Conservation (phyloP, 2,797 vertebrate species). For the Ceryle rudis region DNA sequence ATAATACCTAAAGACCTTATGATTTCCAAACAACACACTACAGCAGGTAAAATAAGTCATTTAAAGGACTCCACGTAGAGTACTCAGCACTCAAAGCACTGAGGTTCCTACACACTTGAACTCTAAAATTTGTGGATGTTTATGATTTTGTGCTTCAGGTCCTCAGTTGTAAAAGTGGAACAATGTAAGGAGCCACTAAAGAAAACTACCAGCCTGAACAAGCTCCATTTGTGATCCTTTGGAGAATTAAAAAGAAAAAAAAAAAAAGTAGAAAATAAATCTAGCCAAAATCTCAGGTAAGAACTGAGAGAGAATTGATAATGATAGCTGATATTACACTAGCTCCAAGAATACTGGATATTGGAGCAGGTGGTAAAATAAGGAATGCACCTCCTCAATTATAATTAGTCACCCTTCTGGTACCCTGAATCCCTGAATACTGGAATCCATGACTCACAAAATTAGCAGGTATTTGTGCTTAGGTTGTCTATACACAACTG, state of each 20-base stretch:
- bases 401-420: rapidly evolving
- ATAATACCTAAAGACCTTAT: not conserved
- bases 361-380: not conserved
- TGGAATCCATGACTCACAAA: not conserved
- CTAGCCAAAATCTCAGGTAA: not conserved
- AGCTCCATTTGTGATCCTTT: not conserved
- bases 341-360: not conserved
- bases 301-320: not conserved
- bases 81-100: not conserved
- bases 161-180: not conserved
- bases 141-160: not conserved
- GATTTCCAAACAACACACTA: not conserved
- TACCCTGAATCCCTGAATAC: not conserved
- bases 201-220: not conserved
- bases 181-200: not conserved
- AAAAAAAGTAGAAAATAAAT: not conserved
- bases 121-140: not conserved
- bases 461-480: not conserved
- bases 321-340: not conserved
- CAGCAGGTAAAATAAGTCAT: not conserved
- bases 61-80: not conserved
- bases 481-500: not conserved
- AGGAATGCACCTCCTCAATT: not conserved
- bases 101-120: not conserved
- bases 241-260: not conserved